A percentile compares a stretch with the other conserved stretches of the same genome.
Conservation (phyloP, 2,888 invertebrate species). For the Epirrhoe tristata region DNA sequence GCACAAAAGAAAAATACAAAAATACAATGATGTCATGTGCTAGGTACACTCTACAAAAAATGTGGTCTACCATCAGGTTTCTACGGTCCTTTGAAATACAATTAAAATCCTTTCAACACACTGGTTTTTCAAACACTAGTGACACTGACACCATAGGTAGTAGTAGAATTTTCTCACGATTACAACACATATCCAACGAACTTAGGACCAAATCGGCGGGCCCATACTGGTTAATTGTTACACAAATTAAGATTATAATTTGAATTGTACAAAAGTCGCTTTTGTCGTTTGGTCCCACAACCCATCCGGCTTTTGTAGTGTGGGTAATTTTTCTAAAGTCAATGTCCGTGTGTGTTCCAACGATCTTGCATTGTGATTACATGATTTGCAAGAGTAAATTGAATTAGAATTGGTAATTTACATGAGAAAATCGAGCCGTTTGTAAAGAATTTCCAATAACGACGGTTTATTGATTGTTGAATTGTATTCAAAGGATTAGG, state of each 20-base stretch:
- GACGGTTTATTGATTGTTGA: not conserved
- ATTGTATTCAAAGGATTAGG: not conserved
- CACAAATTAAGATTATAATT: constrained; percentile 35
- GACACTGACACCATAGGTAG: too few species aligned
- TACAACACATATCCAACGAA: constrained; percentile 12
- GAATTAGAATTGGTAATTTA: constrained; percentile 17
- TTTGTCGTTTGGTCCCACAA: constrained; percentile 28
- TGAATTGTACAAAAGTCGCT: constrained; percentile 32
- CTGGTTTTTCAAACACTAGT: too few species aligned
- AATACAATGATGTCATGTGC: too few species aligned
- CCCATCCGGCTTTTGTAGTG: constrained; percentile 38
- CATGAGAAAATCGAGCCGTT: not conserved
- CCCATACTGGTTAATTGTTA: constrained; percentile 28
- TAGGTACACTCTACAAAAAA: too few species aligned
- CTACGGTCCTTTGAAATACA: too few species aligned
- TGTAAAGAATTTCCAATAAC: not conserved
- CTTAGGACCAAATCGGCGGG: constrained; percentile 22
- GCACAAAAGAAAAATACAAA: not conserved
- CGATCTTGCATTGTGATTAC: constrained; percentile 29
- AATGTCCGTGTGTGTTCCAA: constrained; percentile 31
- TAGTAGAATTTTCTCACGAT: constrained; percentile 16
- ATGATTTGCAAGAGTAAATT: constrained; percentile 16
- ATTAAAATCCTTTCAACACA: too few species aligned
- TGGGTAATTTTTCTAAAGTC: constrained; percentile 27
- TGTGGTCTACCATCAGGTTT: too few species aligned